Percentiles rank a stretch among this genome's conserved stretches.
Conservation (phyloP, 2,113 vertebrate species). For the Megatriorchis doriae region DNA sequence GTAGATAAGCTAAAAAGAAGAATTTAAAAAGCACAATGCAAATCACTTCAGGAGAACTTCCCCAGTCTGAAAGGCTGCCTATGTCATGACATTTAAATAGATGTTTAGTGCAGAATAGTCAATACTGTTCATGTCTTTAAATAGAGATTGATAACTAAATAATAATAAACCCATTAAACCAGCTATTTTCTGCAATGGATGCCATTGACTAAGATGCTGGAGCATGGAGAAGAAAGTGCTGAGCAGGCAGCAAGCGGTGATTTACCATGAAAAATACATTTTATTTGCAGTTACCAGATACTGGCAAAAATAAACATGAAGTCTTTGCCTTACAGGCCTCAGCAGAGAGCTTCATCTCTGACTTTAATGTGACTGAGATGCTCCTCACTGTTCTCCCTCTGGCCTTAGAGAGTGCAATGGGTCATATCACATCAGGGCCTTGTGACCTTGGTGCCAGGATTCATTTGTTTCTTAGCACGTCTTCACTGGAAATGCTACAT, state of each 20-base stretch:
- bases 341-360: not conserved
- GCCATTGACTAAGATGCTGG: not conserved
- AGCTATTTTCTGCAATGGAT: not conserved
- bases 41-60: not conserved
- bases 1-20: not conserved
- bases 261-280: not conserved
- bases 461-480: not conserved
- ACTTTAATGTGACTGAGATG: not conserved
- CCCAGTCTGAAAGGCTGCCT: not conserved
- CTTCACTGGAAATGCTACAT: not conserved
- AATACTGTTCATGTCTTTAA: not conserved
- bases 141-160: not conserved
- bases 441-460: not conserved
- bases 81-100: not conserved
- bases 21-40: not conserved
- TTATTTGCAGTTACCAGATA: not conserved
- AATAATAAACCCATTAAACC: not conserved
- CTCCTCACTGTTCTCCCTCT: not conserved
- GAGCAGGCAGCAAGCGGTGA: not conserved
- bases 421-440: rapidly evolving
- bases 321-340: not conserved
- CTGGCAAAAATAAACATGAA: not conserved
- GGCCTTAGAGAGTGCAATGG: not conserved
- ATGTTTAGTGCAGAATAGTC: not conserved
- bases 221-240: not conserved